phyloP scores from a whole-genome alignment of 2,797 vertebrate genomes.

The Hydrocynus forskahlii region DNA sequence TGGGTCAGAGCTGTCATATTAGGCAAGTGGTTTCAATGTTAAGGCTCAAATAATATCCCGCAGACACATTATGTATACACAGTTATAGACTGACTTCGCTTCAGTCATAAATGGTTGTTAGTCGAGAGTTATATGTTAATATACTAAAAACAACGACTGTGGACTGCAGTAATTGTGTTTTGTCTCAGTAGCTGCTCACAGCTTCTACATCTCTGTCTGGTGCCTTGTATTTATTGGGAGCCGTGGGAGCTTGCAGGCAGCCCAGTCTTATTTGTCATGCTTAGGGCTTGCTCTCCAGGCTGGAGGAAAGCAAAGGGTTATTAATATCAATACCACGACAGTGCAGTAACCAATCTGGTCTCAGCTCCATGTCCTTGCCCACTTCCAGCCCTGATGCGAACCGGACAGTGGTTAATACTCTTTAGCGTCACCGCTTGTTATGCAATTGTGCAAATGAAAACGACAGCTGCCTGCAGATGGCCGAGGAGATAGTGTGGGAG shows the following conservation, averaged over 20 bases:
- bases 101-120: neutral
- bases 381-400: conserved; percentile 33
- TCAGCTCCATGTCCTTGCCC: conserved; percentile 22
- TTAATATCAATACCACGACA: conserved; percentile 38
- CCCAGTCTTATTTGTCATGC: conserved; percentile 38
- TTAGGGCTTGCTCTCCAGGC: conserved; percentile 13
- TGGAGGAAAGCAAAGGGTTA: conserved; percentile 34
- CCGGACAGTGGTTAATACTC: conserved; percentile 42
- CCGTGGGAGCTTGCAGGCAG: neutral
- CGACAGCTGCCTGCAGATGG: conserved; percentile 30
- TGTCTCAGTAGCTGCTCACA: neutral
- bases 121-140: neutral
- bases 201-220: too few relatives aligned
- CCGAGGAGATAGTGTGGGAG: conserved; percentile 26
- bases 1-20: too few relatives aligned
- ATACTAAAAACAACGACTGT: neutral
- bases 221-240: neutral
- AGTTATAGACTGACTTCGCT: neutral
- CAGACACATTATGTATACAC: too few relatives aligned
- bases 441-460: conserved; percentile 50
- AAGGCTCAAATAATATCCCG: neutral
- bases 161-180: neutral
- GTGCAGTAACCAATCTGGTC: conserved; percentile 31
- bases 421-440: conserved; percentile 46
- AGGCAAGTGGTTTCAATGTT: too few relatives aligned